Evolutionary conservation across 2,113 vertebrate species (phyloP).

Genomic region (Ceyx margarethae): DNA sequence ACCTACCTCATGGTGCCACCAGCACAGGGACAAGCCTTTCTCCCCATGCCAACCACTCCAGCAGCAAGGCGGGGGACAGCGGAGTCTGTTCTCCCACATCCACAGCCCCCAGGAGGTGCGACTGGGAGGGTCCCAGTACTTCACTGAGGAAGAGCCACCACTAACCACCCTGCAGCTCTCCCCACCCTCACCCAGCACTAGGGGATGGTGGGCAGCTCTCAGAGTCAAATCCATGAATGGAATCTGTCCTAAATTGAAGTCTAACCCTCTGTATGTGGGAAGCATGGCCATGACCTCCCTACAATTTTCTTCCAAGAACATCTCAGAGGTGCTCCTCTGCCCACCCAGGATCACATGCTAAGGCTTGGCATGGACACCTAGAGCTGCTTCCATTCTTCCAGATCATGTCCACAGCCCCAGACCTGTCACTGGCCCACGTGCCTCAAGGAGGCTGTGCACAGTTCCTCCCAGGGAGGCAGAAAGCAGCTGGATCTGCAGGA

Average conservation of each 20-base stretch:
- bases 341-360: neutral
- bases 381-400: neutral
- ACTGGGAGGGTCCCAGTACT: neutral
- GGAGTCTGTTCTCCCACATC: neutral
- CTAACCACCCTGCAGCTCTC: neutral
- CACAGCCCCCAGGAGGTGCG: neutral
- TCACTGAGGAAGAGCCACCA: neutral
- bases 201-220: rapidly evolving
- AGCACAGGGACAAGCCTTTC: neutral
- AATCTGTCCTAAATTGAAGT: neutral
- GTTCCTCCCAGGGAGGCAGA: rapidly evolving
- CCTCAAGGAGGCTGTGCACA: neutral
- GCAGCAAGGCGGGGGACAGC: neutral
- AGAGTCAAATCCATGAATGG: neutral
- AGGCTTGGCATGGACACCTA: neutral
- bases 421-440: neutral
- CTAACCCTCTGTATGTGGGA: neutral
- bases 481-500: neutral
- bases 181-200: neutral
- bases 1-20: neutral
- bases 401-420: neutral
- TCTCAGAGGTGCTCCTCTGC: neutral
- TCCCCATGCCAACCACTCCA: rapidly evolving
- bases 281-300: rapidly evolving
- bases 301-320: neutral